Evolutionary conservation across 2,113 vertebrate genomes (phyloP), one percentile per base, ranked within the genome.

Genomic region (Oxygymnocypris stewartii): DNA sequence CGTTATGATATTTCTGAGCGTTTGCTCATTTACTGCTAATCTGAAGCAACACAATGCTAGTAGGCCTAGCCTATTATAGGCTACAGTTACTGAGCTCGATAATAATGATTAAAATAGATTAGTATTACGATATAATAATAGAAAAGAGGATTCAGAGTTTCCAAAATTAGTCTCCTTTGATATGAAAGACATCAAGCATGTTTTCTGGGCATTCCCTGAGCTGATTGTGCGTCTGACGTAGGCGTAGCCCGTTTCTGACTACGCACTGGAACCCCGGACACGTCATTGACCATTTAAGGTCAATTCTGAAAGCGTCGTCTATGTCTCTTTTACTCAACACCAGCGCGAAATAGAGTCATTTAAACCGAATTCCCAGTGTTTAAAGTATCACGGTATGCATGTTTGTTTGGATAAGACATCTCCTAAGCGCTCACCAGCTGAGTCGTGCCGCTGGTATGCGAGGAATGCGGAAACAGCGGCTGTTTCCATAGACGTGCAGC

Each of bases 221-320:
- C n/a, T 88, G 67, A 73, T 73, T 87, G 44, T 79, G 83, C 77
- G 63, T 87, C 69, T 85, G 81, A 87, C 88, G 86, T 71, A 79
- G 63, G 85, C 88, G 84, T 71, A 79, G 63, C 57, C 23, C 59
- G 59, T 85, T 63, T 54, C 71, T 42, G 61, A 76, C 83, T 87
- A 87, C 88, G 88, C 86, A 79, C 57, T 76, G 86, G 88, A 85
- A 89, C 77, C 84, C 74, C 88, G 88, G 85, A 79, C 85, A 89
- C 88, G 88, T 89, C 88, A 89, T 63, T 89, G 88, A 54, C 88
- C 88, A 83, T 82, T 85, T 89, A 84, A 73, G 88, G 88, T 79
- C 86, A 87, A 87, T 57, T 85, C 74, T 79, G 7, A 44, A 44
- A 65, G 63, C 49, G 25, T 65, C 63, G 54, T 40, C 16, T 31